These are phyloP conservation scores for Manduca sexta DNA, from an alignment of 1,140 invertebrate genomes.

Conservation along the genomic window DNA sequence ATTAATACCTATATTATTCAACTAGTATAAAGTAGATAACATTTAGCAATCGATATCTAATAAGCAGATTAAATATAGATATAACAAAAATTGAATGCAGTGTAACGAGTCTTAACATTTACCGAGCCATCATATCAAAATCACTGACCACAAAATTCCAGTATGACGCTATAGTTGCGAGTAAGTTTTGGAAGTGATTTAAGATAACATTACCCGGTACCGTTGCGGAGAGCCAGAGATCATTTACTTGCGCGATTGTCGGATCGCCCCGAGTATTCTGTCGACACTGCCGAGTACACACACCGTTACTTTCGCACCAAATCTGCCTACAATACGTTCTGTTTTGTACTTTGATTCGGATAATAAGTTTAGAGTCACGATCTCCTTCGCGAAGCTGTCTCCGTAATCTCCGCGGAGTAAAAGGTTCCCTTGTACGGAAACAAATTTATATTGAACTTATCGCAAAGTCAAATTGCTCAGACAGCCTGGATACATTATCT, in stretches of 20 bases:
- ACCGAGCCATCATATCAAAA: too few relatives aligned
- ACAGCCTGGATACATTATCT: too few relatives aligned
- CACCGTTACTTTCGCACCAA: conserved; percentile 61
- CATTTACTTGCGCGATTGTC: conserved; percentile 39
- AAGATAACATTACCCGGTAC: conserved; percentile 55
- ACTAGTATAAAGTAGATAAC: too few relatives aligned
- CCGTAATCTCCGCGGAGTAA: conserved; percentile 54
- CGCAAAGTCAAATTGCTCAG: background rate
- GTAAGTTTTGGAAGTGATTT: conserved; percentile 43
- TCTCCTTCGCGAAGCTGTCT: conserved; percentile 50
- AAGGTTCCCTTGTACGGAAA: conserved; percentile 50
- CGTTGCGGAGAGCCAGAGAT: conserved; percentile 42
- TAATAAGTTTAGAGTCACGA: conserved; percentile 68
- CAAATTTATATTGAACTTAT: conserved; percentile 38
- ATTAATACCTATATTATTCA: too few relatives aligned
- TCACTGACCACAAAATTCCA: background rate
- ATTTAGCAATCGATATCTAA: too few relatives aligned
- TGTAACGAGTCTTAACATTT: too few relatives aligned
- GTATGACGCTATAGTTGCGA: background rate
- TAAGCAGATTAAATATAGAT: too few relatives aligned
- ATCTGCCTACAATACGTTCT: conserved; percentile 63
- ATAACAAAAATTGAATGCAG: too few relatives aligned
- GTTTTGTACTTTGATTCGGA: conserved; percentile 52
- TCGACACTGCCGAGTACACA: conserved; percentile 3
- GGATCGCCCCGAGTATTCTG: conserved; percentile 26